Evolutionary conservation across 2,797 vertebrate species (phyloP), one percentile per base, ranked within the genome.

Genomic region (Aulostomus chinensis): DNA sequence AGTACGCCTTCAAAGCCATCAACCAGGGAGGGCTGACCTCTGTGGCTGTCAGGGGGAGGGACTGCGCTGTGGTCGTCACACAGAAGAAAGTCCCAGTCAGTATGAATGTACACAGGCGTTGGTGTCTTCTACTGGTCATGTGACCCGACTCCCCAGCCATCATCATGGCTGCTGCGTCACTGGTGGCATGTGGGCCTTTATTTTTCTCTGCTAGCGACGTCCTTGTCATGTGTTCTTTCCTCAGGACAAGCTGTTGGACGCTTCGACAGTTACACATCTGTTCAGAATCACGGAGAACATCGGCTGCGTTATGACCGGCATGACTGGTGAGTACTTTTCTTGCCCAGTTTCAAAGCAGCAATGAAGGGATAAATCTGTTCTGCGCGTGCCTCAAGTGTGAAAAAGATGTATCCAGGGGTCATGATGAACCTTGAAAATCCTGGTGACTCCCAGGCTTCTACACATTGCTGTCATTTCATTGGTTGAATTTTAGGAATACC

Each of bases 21-120:
- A 96, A 96, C 87, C 96, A 97, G 69, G 95, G 96, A 0, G 96
- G 96, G 48, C 89, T 97, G 66, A 97, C 96, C 1, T 96, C 96
- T 21, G 94, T 98, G 48, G 95, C 94, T 11, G 89, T 98, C 65
- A 89, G 95, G 81, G 95, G 96, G 47, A 96, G 95, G 73, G 95
- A 97, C 68, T 96, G 95, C 70, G 96, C 93, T 15, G 92, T 97
- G 38, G 80, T 96, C 7, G 93, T 96, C 68, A 96, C 95, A 58
- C 95, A 98, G 85, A 97, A 91, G 88, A 98, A 98, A 95, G 94
- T 98, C 40, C 95, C 96, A 17, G 96, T 98, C 81, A 94, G 94
- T 62, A 43, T 5, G 16, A 18, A 30, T n/a, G n/a, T 30, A 56
- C 30, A 16, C 31, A 36, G 2, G 24, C 2, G 20, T 46, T 31